Percentiles rank a stretch among this genome's conserved stretches.
phyloP scores from a whole-genome alignment of 1,140 invertebrate species.

The Tetraneura akinire region DNA sequence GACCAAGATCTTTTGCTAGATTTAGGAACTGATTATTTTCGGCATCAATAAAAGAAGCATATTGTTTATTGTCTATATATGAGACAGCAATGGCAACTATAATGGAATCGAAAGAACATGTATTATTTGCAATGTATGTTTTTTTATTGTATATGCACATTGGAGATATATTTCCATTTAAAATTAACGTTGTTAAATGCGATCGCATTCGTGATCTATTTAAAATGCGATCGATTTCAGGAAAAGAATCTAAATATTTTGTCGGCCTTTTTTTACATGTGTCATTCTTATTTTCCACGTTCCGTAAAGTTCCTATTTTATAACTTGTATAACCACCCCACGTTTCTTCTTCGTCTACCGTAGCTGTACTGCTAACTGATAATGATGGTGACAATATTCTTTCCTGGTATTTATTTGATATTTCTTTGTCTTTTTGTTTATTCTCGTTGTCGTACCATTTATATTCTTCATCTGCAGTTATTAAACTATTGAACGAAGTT shows the following conservation, averaged over 20 bases:
- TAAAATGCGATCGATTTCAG: not conserved
- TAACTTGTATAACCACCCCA: not conserved
- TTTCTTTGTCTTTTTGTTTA: not conserved
- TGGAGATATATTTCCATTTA: conserved; percentile 15
- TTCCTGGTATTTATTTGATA: not conserved
- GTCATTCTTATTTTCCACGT: not conserved
- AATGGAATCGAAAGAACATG: not conserved
- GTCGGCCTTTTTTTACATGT: not conserved
- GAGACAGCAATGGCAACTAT: not conserved
- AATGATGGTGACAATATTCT: not conserved
- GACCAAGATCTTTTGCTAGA: not conserved
- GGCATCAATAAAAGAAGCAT: not conserved
- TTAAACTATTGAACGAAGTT: not conserved
- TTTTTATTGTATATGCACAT: not conserved
- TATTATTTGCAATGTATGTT: not conserved
- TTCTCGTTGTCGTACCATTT: not conserved
- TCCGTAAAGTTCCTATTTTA: not conserved
- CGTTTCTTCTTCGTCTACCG: not conserved
- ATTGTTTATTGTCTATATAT: not conserved
- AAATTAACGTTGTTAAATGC: not conserved
- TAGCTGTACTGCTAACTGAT: not conserved
- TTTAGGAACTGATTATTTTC: not conserved
- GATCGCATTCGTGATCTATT: conserved; percentile 16
- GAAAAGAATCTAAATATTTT: not conserved
- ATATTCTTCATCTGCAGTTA: not conserved